Conservation (phyloP, 2,888 invertebrate genomes). For the Cinara cedri region DNA sequence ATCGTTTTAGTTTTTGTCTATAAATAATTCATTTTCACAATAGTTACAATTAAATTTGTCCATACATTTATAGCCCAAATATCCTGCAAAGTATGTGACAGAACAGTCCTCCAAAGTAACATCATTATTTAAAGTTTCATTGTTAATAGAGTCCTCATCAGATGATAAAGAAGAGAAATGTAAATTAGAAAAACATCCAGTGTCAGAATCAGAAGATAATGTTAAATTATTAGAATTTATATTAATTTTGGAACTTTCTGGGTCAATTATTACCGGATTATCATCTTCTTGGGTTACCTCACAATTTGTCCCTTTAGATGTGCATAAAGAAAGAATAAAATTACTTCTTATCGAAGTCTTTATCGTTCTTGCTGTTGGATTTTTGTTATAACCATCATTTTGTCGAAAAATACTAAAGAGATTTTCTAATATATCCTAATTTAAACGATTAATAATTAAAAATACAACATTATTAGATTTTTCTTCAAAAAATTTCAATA, state of each 20-base stretch:
- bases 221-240: not conserved
- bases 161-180: not conserved
- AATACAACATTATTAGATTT: too few species aligned
- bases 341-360: slow-evolving; percentile 18
- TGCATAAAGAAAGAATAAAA: slow-evolving; percentile 18
- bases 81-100: not conserved
- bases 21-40: slow-evolving; percentile 8
- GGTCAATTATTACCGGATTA: not conserved
- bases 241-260: not conserved
- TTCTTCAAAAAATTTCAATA: too few species aligned
- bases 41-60: slow-evolving; percentile 2
- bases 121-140: not conserved
- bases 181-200: not conserved
- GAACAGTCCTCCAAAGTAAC: slow-evolving; percentile 5
- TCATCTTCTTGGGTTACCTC: not conserved
- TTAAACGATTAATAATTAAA: not conserved
- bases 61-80: slow-evolving; percentile 6
- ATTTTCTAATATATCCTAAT: not conserved
- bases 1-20: not conserved
- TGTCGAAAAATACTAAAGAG: slow-evolving; percentile 3
- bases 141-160: not conserved
- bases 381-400: not conserved
- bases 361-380: not conserved
- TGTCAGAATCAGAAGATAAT: not conserved
- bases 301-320: not conserved